A percentile compares a stretch with the other conserved stretches of the same genome.
Conservation (phyloP, 1,140 invertebrate genomes). For the Sitobion miscanthi region DNA sequence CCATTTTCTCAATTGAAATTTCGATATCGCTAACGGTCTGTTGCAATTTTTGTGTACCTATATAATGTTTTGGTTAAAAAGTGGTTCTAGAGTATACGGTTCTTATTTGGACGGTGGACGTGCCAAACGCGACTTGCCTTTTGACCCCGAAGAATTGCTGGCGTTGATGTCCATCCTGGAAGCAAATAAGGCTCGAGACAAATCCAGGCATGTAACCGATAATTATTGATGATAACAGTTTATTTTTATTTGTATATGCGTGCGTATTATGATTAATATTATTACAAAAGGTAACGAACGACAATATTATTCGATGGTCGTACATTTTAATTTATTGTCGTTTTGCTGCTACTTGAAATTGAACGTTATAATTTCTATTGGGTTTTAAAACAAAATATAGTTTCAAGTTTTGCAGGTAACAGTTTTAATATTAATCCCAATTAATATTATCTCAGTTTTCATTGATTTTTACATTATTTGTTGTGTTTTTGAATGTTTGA, state of each 20-base stretch:
- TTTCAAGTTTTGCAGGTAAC: background rate
- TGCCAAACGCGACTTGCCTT: constrained; percentile 62
- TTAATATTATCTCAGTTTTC: background rate
- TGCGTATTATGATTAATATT: background rate
- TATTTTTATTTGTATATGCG: background rate
- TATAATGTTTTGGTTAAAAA: background rate
- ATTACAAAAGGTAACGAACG: background rate
- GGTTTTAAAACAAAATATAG: background rate
- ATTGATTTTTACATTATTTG: background rate
- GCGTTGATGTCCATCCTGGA: constrained; percentile 63
- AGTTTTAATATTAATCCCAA: background rate
- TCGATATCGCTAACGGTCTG: background rate
- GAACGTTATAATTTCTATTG: background rate
- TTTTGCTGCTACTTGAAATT: background rate
- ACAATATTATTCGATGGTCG: background rate
- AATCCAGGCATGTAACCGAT: constrained; percentile 17
- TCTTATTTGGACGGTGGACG: constrained; percentile 42
- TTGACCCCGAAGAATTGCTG: constrained; percentile 63
- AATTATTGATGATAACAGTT: background rate
- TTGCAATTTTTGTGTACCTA: background rate
- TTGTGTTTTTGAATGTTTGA: no score
- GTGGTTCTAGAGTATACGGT: constrained; percentile 23
- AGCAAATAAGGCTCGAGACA: constrained; percentile 59
- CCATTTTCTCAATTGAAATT: background rate
- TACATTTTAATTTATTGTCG: background rate